These are phyloP conservation scores for Metellina segmentata DNA, from an alignment of 2,888 invertebrate species.

Conservation along the genomic window DNA sequence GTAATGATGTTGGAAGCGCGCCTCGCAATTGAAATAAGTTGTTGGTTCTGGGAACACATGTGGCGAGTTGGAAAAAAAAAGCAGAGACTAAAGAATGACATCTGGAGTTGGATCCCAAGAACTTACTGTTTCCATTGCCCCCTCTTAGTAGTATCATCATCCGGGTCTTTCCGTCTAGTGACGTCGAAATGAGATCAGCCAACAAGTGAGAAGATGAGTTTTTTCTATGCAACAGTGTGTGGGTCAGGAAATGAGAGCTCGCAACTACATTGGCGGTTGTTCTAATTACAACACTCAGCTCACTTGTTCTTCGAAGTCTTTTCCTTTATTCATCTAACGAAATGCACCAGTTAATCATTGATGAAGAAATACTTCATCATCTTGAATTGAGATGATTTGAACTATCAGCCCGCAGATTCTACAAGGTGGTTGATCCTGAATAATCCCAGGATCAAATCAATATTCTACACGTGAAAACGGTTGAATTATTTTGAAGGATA, in stretches of 20 bases:
- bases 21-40: too few species aligned
- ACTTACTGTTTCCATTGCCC: constrained; percentile 8
- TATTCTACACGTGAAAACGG: too few species aligned
- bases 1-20: too few species aligned
- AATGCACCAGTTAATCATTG: constrained; percentile 3
- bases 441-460: too few species aligned
- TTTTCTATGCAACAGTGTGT: constrained; percentile 24
- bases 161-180: constrained; percentile 25
- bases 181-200: constrained; percentile 44
- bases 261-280: background rate
- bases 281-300: constrained; percentile 53
- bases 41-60: background rate
- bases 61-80: background rate
- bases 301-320: constrained; percentile 17
- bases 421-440: too few species aligned
- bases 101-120: constrained; percentile 16
- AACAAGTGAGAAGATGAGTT: constrained; percentile 52
- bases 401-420: too few species aligned
- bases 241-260: constrained; percentile 47
- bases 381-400: too few species aligned
- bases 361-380: background rate
- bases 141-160: constrained; percentile 2
- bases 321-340: constrained; percentile 18
- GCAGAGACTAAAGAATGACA: constrained; percentile 18
- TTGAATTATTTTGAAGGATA: too few species aligned